Percentiles rank a stretch among this genome's conserved stretches.
phyloP scores from a whole-genome alignment of 2,113 vertebrate genomes.

The Otocyon megalotis region DNA sequence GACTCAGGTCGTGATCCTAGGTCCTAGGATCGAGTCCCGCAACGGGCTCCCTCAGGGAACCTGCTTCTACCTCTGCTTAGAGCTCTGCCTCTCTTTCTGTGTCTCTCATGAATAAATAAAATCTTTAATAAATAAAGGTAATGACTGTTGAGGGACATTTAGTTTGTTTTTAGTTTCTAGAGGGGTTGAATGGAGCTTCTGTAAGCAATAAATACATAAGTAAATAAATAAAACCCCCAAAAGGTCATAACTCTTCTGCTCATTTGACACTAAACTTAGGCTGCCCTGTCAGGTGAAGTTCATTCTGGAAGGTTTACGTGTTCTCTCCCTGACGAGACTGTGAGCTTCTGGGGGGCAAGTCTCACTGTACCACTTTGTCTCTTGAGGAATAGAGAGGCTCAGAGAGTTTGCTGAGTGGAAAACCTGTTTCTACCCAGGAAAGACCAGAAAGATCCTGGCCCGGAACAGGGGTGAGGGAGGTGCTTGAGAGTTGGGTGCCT shows the following conservation, averaged over 20 bases:
- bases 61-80: too few species aligned
- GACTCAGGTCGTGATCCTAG: too few species aligned
- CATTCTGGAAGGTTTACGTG: background rate
- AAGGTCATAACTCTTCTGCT: background rate
- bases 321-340: background rate
- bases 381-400: background rate
- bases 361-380: background rate
- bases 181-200: background rate
- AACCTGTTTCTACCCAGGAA: background rate
- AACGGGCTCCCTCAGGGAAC: too few species aligned
- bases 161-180: conserved; percentile 12
- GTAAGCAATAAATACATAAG: conserved; percentile 21
- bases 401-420: background rate
- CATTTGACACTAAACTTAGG: background rate
- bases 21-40: too few species aligned
- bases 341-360: background rate
- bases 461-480: fast-evolving
- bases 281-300: background rate
- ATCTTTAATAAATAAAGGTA: background rate
- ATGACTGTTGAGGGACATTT: background rate
- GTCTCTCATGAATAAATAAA: too few species aligned
- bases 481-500: background rate
- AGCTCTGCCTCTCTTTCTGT: too few species aligned
- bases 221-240: background rate
- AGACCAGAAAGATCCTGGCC: background rate